Percentiles rank a stretch among this genome's conserved stretches.
Evolutionary conservation across 2,797 vertebrate species (phyloP).

Genomic region (Danio kyathit): DNA sequence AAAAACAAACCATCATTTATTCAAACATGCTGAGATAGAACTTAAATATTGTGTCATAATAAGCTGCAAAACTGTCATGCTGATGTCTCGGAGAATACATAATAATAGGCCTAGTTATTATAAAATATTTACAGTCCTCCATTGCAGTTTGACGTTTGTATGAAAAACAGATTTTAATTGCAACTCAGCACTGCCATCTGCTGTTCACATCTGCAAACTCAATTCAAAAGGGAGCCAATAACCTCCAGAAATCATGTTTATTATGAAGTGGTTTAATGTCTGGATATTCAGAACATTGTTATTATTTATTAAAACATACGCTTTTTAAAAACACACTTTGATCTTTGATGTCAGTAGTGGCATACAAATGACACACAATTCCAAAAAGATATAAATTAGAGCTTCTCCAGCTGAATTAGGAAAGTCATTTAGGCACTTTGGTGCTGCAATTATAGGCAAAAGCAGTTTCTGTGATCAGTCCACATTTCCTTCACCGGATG

Average conservation of each 20-base stretch:
- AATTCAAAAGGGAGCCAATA: not conserved
- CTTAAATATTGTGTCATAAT: not conserved
- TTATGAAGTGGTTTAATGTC: not conserved
- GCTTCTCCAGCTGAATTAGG: not conserved
- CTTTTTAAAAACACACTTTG: not conserved
- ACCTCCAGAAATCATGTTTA: not conserved
- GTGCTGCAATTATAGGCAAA: not conserved
- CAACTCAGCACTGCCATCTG: constrained; percentile 17
- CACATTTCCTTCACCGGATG: not conserved
- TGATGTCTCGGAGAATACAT: not conserved
- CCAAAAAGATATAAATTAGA: not conserved
- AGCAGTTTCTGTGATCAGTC: not conserved
- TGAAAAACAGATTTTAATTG: too few relatives aligned
- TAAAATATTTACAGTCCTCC: not conserved
- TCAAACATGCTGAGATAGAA: not conserved
- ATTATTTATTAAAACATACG: not conserved
- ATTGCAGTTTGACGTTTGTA: not conserved
- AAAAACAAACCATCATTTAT: not conserved
- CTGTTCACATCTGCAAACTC: not conserved
- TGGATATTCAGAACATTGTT: not conserved
- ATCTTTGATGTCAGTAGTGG: not conserved
- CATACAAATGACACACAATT: not conserved
- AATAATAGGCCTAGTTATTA: not conserved
- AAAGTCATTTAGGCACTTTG: not conserved
- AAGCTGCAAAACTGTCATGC: too few relatives aligned